These are phyloP conservation scores for Nebria brevicollis DNA, from an alignment of 2,888 invertebrate species.

Conservation along the genomic window DNA sequence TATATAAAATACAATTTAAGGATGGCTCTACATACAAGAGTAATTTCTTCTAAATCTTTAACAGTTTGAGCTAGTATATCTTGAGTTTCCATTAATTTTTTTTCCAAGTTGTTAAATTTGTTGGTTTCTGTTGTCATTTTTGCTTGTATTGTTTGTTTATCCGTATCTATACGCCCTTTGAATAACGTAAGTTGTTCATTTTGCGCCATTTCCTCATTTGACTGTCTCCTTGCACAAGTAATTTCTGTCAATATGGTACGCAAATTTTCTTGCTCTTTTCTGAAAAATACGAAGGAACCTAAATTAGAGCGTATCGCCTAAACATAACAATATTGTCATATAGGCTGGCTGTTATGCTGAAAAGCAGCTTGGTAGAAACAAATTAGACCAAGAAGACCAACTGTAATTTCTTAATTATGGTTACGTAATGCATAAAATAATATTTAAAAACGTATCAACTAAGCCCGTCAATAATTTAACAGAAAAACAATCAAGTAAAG, in stretches of 20 bases:
- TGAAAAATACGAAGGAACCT: conserved; percentile 55
- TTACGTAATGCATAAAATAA: too few relatives aligned
- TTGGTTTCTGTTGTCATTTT: conserved; percentile 66
- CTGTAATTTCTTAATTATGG: too few relatives aligned
- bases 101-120: conserved; percentile 66
- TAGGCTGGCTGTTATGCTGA: too few relatives aligned
- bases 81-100: conserved; percentile 66
- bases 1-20: conserved; percentile 1
- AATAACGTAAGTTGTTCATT: conserved; percentile 73
- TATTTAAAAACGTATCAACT: too few relatives aligned
- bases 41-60: conserved; percentile 68
- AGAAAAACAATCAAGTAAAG: too few relatives aligned
- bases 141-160: conserved; percentile 65
- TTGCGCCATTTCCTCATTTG: conserved; percentile 72
- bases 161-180: conserved; percentile 68
- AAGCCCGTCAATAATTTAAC: too few relatives aligned
- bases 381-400: too few relatives aligned
- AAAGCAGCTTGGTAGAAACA: too few relatives aligned
- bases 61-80: conserved; percentile 72
- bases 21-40: conserved; percentile 53
- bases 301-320: neutral
- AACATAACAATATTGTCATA: too few relatives aligned
- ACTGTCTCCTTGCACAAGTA: conserved; percentile 74
- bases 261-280: conserved; percentile 69
- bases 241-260: conserved; percentile 68